Percentiles rank a stretch among this genome's conserved stretches.
Conservation (phyloP, 35 echinoderm and acorn worm species). For the Acanthaster planci region DNA sequence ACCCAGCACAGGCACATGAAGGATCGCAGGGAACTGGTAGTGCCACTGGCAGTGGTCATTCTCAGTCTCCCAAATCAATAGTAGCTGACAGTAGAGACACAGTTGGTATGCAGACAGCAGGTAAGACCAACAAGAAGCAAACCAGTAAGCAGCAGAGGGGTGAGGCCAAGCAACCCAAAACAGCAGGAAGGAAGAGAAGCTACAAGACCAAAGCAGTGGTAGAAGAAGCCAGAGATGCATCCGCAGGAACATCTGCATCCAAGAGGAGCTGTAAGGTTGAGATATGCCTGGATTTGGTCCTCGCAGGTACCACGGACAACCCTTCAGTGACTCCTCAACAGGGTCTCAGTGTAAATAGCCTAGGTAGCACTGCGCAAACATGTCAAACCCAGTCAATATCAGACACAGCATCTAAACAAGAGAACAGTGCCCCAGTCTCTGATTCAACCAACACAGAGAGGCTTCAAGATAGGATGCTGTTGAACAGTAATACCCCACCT, state of each 20-base stretch:
- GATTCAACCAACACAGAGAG: too few species aligned
- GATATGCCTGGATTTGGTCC: neutral
- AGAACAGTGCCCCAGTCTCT: too few species aligned
- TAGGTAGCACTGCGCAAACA: too few species aligned
- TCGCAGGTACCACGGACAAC: too few species aligned
- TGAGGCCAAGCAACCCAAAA: neutral
- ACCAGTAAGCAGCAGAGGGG: neutral
- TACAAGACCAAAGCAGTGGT: neutral
- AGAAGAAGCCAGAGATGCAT: neutral
- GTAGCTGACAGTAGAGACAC: neutral
- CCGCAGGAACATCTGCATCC: neutral
- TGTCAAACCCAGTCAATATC: too few species aligned
- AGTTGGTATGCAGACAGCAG: neutral
- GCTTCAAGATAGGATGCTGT: too few species aligned
- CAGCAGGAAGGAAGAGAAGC: neutral
- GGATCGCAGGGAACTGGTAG: neutral
- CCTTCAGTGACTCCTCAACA: too few species aligned
- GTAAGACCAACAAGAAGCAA: neutral
- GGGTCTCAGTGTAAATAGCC: too few species aligned
- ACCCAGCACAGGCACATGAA: neutral
- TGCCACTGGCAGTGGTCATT: neutral
- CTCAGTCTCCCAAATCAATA: neutral
- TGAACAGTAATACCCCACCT: neutral
- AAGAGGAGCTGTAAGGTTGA: constrained; percentile 6
- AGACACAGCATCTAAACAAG: too few species aligned